A percentile compares a stretch with the other conserved stretches of the same genome.
Conservation (phyloP, 2,888 invertebrate genomes). For the Drosophila limbata region DNA sequence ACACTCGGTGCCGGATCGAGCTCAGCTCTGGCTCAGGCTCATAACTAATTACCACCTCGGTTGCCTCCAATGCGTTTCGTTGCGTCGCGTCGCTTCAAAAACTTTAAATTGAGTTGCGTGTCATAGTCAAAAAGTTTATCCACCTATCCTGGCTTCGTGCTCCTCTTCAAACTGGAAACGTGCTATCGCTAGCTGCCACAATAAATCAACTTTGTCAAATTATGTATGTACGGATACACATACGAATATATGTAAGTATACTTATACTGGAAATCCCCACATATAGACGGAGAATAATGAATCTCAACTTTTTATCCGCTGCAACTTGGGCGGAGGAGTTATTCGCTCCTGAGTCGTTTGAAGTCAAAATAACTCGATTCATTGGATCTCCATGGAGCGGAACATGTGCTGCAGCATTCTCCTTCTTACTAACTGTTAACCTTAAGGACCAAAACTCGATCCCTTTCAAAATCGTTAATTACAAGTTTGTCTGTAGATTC, state of each 20-base stretch:
- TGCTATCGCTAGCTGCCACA: constrained; percentile 50
- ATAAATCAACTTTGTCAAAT: constrained; percentile 61
- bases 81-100: constrained; percentile 35
- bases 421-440: background rate
- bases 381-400: background rate
- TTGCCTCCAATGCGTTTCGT: constrained; percentile 19
- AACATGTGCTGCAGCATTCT: background rate
- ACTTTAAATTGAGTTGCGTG: constrained; percentile 73
- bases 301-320: constrained; percentile 21
- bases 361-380: constrained; percentile 15
- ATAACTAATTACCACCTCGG: constrained; percentile 59
- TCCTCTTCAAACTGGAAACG: constrained; percentile 43
- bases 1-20: constrained; percentile 26
- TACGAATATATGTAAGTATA: constrained; percentile 4
- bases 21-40: constrained; percentile 34
- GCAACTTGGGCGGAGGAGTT: background rate
- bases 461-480: background rate
- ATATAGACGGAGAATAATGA: constrained; percentile 44
- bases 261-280: constrained; percentile 7
- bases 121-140: constrained; percentile 65
- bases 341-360: constrained; percentile 4
- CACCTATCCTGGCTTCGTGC: constrained; percentile 20
- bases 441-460: background rate
- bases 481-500: background rate
- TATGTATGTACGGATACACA: constrained; percentile 36